Evolutionary conservation across 2,797 vertebrate species (phyloP).

Genomic region (Propithecus perrieri): DNA sequence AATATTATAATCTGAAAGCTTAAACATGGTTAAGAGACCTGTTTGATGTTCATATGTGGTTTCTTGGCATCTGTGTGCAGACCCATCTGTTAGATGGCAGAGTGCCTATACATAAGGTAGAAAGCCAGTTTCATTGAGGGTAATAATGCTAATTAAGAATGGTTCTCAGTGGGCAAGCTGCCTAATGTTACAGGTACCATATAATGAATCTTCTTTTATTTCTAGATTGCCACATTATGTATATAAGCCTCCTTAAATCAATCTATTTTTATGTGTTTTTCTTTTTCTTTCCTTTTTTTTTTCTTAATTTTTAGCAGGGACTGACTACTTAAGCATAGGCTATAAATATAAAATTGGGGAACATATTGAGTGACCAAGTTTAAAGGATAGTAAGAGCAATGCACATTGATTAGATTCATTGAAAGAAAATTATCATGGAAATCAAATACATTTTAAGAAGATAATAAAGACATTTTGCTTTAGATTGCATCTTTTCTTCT

Average conservation of each 20-base stretch:
- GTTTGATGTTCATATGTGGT: slow-evolving; percentile 76
- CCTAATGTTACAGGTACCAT: not conserved
- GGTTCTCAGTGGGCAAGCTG: slow-evolving; percentile 58
- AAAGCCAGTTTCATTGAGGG: slow-evolving; percentile 46
- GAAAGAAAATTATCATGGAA: slow-evolving; percentile 50
- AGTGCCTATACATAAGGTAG: slow-evolving; percentile 24
- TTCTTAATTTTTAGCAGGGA: not conserved
- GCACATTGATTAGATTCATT: not conserved
- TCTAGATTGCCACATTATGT: not conserved
- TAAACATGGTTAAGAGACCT: slow-evolving; percentile 63
- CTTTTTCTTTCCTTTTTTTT: not conserved
- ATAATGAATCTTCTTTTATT: slow-evolving; percentile 62
- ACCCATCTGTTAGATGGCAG: slow-evolving; percentile 77
- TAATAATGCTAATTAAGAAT: not conserved
- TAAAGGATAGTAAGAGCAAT: slow-evolving; percentile 28
- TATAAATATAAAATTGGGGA: not conserved
- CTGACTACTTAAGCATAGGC: not conserved
- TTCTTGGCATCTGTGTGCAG: slow-evolving; percentile 60
- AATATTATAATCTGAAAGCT: slow-evolving; percentile 76
- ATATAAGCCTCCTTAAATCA: slow-evolving; percentile 35
- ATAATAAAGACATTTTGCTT: slow-evolving; percentile 50
- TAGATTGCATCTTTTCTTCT: slow-evolving; percentile 42
- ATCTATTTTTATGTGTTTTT: not conserved
- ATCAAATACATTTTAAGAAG: slow-evolving; percentile 25
- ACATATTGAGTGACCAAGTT: not conserved